A percentile compares a stretch with the other conserved stretches of the same genome.
These are phyloP conservation scores for Mormoops blainvillei DNA, from an alignment of 2,113 vertebrate species.

Conservation along the genomic window DNA sequence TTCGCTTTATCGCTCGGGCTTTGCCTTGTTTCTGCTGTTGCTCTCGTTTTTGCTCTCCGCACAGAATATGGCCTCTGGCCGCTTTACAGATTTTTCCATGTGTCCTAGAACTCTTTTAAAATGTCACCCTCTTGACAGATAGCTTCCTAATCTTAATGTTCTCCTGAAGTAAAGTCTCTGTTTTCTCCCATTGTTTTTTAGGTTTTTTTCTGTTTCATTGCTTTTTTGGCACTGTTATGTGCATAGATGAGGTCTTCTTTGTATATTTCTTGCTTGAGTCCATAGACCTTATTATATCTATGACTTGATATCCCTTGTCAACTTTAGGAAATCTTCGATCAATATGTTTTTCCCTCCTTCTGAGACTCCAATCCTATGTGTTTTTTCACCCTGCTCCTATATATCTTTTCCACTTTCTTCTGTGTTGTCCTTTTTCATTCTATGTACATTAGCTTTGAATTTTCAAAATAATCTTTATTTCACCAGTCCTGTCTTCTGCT, in stretches of 20 bases:
- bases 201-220: not conserved
- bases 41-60: not conserved
- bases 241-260: not conserved
- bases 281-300: not conserved
- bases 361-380: not conserved
- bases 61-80: not conserved
- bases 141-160: not conserved
- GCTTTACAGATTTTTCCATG: not conserved
- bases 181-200: not conserved
- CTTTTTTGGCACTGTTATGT: not conserved
- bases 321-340: not conserved
- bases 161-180: not conserved
- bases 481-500: not conserved
- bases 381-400: not conserved
- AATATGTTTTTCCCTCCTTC: not conserved
- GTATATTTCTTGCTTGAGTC: not conserved
- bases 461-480: not conserved
- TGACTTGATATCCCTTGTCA: not conserved
- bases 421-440: not conserved
- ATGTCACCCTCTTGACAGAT: not conserved
- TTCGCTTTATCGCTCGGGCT: not conserved
- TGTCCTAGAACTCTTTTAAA: not conserved
- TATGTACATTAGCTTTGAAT: not conserved
- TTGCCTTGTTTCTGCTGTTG: not conserved
- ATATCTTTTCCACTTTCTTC: not conserved